These are phyloP conservation scores for Camponotus pennsylvanicus DNA, from an alignment of 1,140 invertebrate species.

Conservation along the genomic window DNA sequence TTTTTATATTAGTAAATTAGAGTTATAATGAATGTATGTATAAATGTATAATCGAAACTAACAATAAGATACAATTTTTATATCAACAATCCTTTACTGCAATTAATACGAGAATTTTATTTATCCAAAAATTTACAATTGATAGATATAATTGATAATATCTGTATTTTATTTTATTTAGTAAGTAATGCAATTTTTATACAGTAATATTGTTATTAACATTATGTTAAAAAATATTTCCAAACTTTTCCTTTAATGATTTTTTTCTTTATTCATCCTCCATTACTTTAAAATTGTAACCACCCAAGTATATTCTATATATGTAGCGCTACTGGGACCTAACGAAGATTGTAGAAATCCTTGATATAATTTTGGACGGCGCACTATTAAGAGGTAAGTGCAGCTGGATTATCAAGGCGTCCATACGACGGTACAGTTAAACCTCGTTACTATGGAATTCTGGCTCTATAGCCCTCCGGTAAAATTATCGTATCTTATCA, in stretches of 20 bases:
- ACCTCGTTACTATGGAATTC: constrained; percentile 51
- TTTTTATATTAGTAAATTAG: background rate
- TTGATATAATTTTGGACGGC: constrained; percentile 42
- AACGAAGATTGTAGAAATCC: constrained; percentile 55
- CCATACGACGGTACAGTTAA: constrained; percentile 55
- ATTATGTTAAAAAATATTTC: background rate
- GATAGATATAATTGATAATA: background rate
- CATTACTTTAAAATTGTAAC: constrained; percentile 7
- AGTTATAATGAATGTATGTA: background rate
- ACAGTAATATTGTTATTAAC: constrained; percentile 1
- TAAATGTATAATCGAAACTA: background rate
- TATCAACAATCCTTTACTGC: no score
- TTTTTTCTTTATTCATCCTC: background rate
- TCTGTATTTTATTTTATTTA: background rate
- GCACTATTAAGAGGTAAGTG: constrained; percentile 55
- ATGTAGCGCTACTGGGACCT: constrained; percentile 23
- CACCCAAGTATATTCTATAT: background rate
- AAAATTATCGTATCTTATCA: constrained; percentile 53
- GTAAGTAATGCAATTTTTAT: background rate
- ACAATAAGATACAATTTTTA: no score
- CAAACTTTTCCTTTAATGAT: background rate
- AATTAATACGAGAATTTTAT: background rate
- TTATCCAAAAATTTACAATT: background rate
- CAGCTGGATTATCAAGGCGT: constrained; percentile 60
- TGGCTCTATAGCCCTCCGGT: constrained; percentile 16